A percentile compares a stretch with the other conserved stretches of the same genome.
Conservation (phyloP, 2,888 invertebrate genomes). For the Escarpia spicata region DNA sequence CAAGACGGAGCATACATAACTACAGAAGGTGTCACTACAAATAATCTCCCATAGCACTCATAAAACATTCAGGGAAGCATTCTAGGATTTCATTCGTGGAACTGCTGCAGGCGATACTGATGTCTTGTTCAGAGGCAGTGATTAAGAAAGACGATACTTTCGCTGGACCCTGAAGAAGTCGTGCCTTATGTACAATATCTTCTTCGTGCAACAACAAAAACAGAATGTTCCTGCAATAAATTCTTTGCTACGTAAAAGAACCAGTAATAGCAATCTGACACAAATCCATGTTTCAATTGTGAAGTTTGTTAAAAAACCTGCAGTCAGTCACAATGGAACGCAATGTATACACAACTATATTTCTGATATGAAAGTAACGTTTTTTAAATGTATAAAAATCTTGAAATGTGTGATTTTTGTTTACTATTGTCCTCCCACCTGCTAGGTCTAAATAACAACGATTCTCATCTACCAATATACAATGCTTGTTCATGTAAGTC, state of each 20-base stretch:
- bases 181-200: background rate
- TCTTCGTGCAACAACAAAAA: background rate
- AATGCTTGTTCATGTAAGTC: background rate
- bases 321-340: background rate
- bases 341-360: background rate
- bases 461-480: background rate
- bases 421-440: background rate
- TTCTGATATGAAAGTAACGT: background rate
- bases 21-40: background rate
- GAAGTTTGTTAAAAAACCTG: background rate
- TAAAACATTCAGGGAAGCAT: background rate
- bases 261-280: background rate
- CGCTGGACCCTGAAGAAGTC: background rate
- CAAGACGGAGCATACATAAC: background rate
- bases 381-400: background rate
- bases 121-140: background rate
- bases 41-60: background rate
- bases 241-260: background rate
- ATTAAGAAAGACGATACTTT: background rate
- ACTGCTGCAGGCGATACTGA: background rate
- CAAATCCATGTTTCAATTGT: no score
- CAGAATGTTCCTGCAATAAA: background rate
- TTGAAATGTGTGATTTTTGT: background rate
- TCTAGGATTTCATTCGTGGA: slow-evolving; percentile 3
- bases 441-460: background rate